Evolutionary conservation across 2,888 invertebrate species (phyloP), one percentile per base, ranked within the genome.

Genomic region (Microctonus hyperodae): DNA sequence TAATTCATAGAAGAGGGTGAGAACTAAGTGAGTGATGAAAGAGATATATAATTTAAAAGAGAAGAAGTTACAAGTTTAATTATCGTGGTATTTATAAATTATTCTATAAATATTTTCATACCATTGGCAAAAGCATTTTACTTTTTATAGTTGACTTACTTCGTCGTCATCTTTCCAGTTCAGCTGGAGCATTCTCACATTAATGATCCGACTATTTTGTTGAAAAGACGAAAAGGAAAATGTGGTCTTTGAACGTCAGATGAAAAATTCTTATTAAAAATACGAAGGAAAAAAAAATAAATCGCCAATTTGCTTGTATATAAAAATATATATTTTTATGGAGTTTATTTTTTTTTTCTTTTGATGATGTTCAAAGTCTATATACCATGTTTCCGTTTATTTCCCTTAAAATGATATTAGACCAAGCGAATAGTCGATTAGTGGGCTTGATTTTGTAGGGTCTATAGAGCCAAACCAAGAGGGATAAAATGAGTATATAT

Each of bases 111-210:
- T 53, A 23, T 55, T 28, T n/a, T n/a, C 16, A 28, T 55, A 55
- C 23, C 51, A 51, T 25, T 23, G 51, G 33, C 16, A 16, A 1
- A 31, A 55, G 33, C 33, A 16, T 28, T 53, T 33, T 16, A 2
- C 55, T 9, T 33, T 28, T 31, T 16, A 31, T 31, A 2, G n/a
- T n/a, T n/a, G 13, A 20, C 31, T 51, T 25, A 11, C 23, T 51
- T 55, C 31, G 20, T 55, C 44, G 56, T 13, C 44, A 64, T 56
- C 40, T 44, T 44, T 33, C 57, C 23, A 33, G 13, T 23, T 64
- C 64, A 64, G 48, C 64, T 64, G 57, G 44, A 23, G 33, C 35
- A 33, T 37, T 64, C 64, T 56, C 64, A 64, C 64, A 64, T 64
- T 64, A 64, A 64, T 64, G 64, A 48, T 50, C 9, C 31, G 31